These are phyloP conservation scores for Melinaea marsaeus DNA, from an alignment of 2,888 invertebrate genomes.

Conservation along the genomic window DNA sequence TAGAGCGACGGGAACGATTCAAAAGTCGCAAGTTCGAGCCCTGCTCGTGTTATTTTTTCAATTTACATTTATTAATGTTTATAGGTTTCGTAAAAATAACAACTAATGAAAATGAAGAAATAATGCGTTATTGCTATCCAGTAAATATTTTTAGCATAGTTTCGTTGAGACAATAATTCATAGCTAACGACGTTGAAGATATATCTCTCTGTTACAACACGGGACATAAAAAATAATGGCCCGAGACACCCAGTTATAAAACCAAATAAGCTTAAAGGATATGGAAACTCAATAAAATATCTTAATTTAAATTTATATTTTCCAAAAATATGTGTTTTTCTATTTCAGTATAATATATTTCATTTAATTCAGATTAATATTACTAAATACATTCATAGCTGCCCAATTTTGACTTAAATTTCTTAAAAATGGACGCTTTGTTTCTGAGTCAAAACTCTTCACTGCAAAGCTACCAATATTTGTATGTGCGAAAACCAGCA, in stretches of 20 bases:
- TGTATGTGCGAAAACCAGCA: too few species aligned
- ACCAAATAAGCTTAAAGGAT: conserved; percentile 27
- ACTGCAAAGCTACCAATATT: too few species aligned
- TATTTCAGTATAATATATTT: neutral
- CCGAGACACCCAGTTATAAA: conserved; percentile 51
- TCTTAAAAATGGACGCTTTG: too few species aligned
- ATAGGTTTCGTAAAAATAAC: too few species aligned
- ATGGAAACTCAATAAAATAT: neutral
- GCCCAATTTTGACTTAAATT: too few species aligned
- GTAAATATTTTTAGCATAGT: neutral
- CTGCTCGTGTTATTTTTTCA: too few species aligned
- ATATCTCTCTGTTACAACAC: conserved; percentile 38
- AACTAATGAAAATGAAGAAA: neutral
- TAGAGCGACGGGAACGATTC: too few species aligned
- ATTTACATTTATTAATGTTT: too few species aligned
- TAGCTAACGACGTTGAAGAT: conserved; percentile 36
- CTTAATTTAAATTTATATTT: neutral
- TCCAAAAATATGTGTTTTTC: neutral
- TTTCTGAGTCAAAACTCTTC: too few species aligned
- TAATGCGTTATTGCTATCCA: neutral
- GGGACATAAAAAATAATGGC: conserved; percentile 60
- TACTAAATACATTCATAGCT: too few species aligned
- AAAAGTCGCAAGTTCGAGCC: too few species aligned
- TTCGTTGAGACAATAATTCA: neutral
- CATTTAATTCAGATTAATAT: too few species aligned